Evolutionary conservation across 2,888 invertebrate species (phyloP), one percentile per base, ranked within the genome.

Genomic region (Clanis bilineata): DNA sequence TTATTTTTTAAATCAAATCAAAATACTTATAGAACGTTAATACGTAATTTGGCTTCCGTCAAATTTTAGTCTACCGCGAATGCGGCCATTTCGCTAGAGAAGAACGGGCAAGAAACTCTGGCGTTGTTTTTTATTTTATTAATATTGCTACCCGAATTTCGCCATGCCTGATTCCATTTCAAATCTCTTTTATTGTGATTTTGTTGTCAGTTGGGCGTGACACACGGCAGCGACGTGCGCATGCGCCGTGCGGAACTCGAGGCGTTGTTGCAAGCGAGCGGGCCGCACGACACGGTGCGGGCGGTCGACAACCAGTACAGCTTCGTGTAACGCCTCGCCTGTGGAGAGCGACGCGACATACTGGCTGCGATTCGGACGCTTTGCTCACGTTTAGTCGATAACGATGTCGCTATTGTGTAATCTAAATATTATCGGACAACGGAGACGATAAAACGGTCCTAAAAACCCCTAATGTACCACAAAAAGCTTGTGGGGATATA

Each of bases 261-360:
- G 77, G 94, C 95, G 59, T 81, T 95, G 61, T 93, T 94, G 67
- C 86, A 80, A 4, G 94, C 80, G 63, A 93, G 78, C 73, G 86
- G 83, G 60, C 81, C 85, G 0, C 93, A 89, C 67, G 92, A 91
- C 69, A 92, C 87, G 65, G 73, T 82, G 1, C 86, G 97, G 60
- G 97, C 97, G 23, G 94, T 97, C 15, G 97, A 97, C 83, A 97
- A 97, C 87, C 96, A 96, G 68, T 97, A 97, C 86, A 86, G 85
- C 32, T 86, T 87, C 68, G 85, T 87, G 44, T 87, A 82, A 75
- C 58, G 23, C 47, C 32, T 36, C 18, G 22, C 18, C 51, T 69
- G 72, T 71, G 68, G 66, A 62, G 63, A 58, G 22, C 44, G 41
- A 21, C 36, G 41, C 9, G 22, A n/a, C 1, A 57, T 57, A n/a